Percentiles rank a stretch among this genome's conserved stretches.
Evolutionary conservation across 1,140 invertebrate genomes (phyloP).

Genomic region (Caenorhabditis inopinata): DNA sequence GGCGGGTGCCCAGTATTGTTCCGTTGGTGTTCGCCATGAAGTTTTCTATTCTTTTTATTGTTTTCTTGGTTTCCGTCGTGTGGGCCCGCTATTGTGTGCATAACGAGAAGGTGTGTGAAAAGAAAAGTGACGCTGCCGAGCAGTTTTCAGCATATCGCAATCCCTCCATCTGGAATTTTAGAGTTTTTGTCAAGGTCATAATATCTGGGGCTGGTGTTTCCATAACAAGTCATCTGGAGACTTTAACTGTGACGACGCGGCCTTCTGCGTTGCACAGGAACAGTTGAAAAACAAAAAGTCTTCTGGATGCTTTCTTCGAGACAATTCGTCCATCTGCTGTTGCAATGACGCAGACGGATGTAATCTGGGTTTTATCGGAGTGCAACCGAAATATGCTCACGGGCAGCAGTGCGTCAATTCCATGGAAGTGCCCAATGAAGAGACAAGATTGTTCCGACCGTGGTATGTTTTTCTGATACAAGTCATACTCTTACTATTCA

Average conservation of each 20-base stretch:
- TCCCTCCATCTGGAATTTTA: not conserved
- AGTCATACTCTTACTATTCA: too few species aligned
- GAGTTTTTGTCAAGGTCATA: constrained; percentile 36
- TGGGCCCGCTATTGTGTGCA: not conserved
- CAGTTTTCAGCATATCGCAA: not conserved
- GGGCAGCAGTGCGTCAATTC: constrained; percentile 28
- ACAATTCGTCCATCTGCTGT: constrained; percentile 36
- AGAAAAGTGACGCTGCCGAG: too few species aligned
- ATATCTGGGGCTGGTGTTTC: constrained; percentile 45
- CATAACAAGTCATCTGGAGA: constrained; percentile 40
- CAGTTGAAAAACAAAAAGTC: constrained; percentile 39
- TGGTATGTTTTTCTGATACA: too few species aligned
- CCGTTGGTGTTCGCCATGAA: not conserved
- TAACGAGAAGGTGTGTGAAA: constrained; percentile 19
- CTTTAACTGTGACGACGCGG: constrained; percentile 39
- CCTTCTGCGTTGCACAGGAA: constrained; percentile 26
- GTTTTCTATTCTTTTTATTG: not conserved
- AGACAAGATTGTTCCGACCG: constrained; percentile 10
- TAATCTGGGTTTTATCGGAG: constrained; percentile 31
- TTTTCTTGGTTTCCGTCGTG: not conserved
- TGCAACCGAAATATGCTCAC: constrained; percentile 23
- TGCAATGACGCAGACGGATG: constrained; percentile 42
- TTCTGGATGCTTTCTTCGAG: constrained; percentile 18
- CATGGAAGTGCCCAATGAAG: constrained; percentile 32
- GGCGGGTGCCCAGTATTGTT: too few species aligned